Conservation (phyloP, 2,888 invertebrate species). For the Plebejus anna region DNA sequence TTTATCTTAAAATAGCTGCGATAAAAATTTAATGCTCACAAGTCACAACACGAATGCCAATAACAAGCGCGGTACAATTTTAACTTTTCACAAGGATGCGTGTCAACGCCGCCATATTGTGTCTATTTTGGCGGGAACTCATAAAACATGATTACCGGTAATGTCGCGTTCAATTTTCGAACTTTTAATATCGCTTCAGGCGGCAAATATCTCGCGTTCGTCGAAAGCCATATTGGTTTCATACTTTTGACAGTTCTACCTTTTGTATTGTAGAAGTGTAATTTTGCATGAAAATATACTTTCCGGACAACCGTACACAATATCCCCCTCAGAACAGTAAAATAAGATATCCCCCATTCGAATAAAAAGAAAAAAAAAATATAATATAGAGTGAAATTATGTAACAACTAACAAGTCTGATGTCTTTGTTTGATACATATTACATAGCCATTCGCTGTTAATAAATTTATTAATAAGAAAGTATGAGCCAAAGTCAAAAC, state of each 20-base stretch:
- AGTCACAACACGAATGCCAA: slow-evolving; percentile 36
- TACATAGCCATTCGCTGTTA: no score
- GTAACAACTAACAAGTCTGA: no score
- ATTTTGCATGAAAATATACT: not conserved
- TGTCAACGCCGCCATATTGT: slow-evolving; percentile 55
- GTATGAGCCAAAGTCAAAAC: no score
- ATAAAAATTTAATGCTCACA: slow-evolving; percentile 38
- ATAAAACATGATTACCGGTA: slow-evolving; percentile 71
- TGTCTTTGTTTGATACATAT: no score
- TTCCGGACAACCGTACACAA: no score
- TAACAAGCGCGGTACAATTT: slow-evolving; percentile 47
- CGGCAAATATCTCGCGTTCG: slow-evolving; percentile 35
- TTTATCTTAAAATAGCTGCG: slow-evolving; percentile 38
- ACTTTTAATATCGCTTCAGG: slow-evolving; percentile 42
- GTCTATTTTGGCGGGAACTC: slow-evolving; percentile 63
- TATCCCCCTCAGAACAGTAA: no score
- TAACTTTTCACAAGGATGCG: slow-evolving; percentile 65
- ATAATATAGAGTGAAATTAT: no score
- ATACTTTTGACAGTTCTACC: not conserved
- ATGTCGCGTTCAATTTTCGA: slow-evolving; percentile 60
- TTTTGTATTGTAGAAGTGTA: not conserved
- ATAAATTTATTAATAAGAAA: no score
- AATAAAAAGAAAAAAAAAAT: no score
- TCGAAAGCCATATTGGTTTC: slow-evolving; percentile 32
- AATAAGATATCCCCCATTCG: no score